A percentile compares a stretch with the other conserved stretches of the same genome.
These are phyloP conservation scores for Lobophora halterata DNA, from an alignment of 2,888 invertebrate species.

Conservation along the genomic window DNA sequence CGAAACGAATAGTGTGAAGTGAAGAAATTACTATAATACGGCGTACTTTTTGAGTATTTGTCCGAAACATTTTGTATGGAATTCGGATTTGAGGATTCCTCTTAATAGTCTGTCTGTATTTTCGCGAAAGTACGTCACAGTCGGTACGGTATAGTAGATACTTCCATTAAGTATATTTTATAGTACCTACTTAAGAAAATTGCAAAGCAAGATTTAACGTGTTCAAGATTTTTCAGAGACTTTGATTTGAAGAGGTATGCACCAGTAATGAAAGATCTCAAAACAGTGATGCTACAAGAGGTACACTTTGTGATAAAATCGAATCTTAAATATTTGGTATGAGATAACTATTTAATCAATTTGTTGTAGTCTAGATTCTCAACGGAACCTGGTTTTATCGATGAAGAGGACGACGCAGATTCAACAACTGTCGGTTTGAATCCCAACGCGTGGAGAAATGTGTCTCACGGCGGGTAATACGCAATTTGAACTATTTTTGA, in stretches of 20 bases:
- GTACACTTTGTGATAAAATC: too few relatives aligned
- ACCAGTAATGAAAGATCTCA: conserved; percentile 43
- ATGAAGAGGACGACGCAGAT: conserved; percentile 12
- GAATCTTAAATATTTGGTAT: conserved; percentile 1
- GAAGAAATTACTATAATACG: too few relatives aligned
- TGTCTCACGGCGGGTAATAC: conserved; percentile 15
- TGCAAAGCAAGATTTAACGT: too few relatives aligned
- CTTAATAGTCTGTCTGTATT: too few relatives aligned
- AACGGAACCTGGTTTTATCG: conserved; percentile 18
- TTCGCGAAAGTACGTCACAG: too few relatives aligned
- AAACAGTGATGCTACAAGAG: conserved; percentile 32
- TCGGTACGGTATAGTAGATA: too few relatives aligned
- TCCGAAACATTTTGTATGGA: too few relatives aligned
- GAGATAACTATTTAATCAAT: background rate
- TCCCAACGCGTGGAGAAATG: conserved; percentile 40
- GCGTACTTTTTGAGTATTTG: too few relatives aligned
- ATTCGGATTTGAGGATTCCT: too few relatives aligned
- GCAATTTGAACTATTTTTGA: background rate
- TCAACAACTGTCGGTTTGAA: conserved; percentile 34
- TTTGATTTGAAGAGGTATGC: conserved; percentile 50
- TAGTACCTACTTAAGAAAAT: too few relatives aligned
- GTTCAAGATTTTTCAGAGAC: conserved; percentile 51
- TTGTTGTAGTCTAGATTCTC: conserved; percentile 29
- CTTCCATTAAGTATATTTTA: too few relatives aligned
- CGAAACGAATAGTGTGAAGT: too few relatives aligned